Evolutionary conservation across 2,888 invertebrate species (phyloP).

Genomic region (Melanostoma scalare): DNA sequence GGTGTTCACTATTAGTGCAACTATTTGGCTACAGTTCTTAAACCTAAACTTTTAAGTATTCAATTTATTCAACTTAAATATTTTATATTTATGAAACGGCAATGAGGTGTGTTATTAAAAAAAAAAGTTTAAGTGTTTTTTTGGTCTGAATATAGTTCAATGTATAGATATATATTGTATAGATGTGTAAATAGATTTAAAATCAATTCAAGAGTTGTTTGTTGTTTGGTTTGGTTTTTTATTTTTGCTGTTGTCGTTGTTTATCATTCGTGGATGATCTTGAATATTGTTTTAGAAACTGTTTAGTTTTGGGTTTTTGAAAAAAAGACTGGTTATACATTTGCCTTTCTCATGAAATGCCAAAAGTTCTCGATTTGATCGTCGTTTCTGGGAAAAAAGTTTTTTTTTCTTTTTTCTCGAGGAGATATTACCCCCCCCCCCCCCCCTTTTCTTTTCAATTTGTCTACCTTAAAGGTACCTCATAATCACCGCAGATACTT

Average conservation of each 20-base stretch:
- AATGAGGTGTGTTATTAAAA: conserved; percentile 35
- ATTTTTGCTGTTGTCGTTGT: conserved; percentile 1
- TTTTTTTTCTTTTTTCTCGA: no score
- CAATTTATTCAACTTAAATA: not conserved
- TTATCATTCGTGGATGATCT: not conserved
- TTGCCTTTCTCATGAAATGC: no score
- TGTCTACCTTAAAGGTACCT: no score
- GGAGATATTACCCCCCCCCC: no score
- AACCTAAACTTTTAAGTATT: conserved; percentile 29
- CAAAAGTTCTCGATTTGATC: no score
- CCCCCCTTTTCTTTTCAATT: no score
- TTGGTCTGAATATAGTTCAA: no score
- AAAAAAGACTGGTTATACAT: no score
- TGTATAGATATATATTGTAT: conserved; percentile 4
- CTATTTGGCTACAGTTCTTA: conserved; percentile 59
- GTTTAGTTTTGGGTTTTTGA: no score
- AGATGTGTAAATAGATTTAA: conserved; percentile 35
- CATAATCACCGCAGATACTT: no score
- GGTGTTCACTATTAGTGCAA: conserved; percentile 66
- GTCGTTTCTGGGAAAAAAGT: no score
- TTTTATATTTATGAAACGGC: conserved; percentile 27
- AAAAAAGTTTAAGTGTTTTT: conserved; percentile 14
- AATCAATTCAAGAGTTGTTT: not conserved
- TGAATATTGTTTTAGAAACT: no score
- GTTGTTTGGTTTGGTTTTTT: conserved; percentile 27